Evolutionary conservation across 2,113 vertebrate genomes (phyloP).

Genomic region (Himantopus leucocephalus): DNA sequence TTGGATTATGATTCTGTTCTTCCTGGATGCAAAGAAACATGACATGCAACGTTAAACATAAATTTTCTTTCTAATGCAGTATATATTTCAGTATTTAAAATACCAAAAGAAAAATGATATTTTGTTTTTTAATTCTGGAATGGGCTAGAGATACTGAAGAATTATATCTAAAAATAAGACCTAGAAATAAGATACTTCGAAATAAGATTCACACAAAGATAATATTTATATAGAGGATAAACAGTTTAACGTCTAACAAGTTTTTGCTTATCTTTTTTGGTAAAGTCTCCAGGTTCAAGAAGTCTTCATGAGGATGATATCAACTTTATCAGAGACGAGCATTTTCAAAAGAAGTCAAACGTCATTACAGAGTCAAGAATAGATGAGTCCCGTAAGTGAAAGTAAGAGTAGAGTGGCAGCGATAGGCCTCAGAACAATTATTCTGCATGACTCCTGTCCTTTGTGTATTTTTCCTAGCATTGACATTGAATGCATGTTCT

Average conservation of each 20-base stretch:
- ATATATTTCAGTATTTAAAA: background rate
- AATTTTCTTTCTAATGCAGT: background rate
- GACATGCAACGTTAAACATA: background rate
- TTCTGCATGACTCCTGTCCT: background rate
- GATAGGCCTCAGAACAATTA: background rate
- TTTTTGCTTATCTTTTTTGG: background rate
- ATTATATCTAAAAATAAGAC: background rate
- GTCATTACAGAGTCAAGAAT: background rate
- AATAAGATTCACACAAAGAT: background rate
- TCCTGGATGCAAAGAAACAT: background rate
- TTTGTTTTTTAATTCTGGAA: background rate
- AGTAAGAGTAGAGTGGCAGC: background rate
- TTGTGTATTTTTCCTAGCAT: background rate
- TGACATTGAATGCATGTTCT: background rate
- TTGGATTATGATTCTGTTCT: background rate
- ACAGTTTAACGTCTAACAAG: background rate
- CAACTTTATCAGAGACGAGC: background rate
- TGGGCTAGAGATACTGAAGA: background rate
- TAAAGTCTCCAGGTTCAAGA: slow-evolving; percentile 31
- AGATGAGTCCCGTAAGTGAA: slow-evolving; percentile 20
- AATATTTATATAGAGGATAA: background rate
- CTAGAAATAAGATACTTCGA: background rate
- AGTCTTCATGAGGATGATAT: background rate
- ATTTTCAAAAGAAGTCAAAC: background rate
- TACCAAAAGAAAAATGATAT: background rate